A percentile compares a stretch with the other conserved stretches of the same genome.
Evolutionary conservation across 2,888 invertebrate species (phyloP).

Genomic region (Drosophila mercatorum): DNA sequence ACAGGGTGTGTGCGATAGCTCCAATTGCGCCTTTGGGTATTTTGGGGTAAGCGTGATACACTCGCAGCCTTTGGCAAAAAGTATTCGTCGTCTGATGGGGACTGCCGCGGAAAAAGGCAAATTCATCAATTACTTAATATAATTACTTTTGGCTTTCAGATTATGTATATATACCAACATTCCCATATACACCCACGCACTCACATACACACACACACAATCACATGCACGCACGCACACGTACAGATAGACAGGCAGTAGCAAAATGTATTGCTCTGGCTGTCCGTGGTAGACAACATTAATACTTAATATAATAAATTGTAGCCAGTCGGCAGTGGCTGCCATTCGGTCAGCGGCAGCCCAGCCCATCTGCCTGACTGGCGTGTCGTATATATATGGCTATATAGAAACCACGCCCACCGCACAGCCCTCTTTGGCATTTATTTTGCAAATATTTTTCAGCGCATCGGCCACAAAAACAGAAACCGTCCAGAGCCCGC

Average conservation of each 20-base stretch:
- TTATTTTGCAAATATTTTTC: slow-evolving; percentile 42
- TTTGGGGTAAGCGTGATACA: slow-evolving; percentile 9
- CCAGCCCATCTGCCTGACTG: slow-evolving; percentile 1
- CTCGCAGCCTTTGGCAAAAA: slow-evolving; percentile 51
- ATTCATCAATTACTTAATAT: slow-evolving; percentile 82
- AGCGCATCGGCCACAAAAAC: slow-evolving; percentile 45
- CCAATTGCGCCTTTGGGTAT: slow-evolving; percentile 15
- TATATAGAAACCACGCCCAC: background rate
- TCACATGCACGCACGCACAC: too few relatives aligned
- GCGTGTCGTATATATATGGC: background rate
- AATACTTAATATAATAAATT: slow-evolving; percentile 82
- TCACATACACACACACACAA: background rate
- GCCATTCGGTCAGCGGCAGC: slow-evolving; percentile 39
- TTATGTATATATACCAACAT: slow-evolving; percentile 72
- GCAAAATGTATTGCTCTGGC: slow-evolving; percentile 40
- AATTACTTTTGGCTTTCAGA: slow-evolving; percentile 82
- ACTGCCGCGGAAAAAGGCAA: slow-evolving; percentile 74
- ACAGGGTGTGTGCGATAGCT: slow-evolving; percentile 41
- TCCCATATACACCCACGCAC: slow-evolving; percentile 22
- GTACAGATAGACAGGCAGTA: background rate
- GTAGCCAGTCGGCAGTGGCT: slow-evolving; percentile 76
- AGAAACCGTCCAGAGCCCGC: slow-evolving; percentile 24
- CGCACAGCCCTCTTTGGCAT: slow-evolving; percentile 10
- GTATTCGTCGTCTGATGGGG: slow-evolving; percentile 39
- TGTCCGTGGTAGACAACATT: slow-evolving; percentile 66